Evolutionary conservation across 2,888 invertebrate genomes (phyloP), one percentile per base, ranked within the genome.

Genomic region (Heliconius hortense): DNA sequence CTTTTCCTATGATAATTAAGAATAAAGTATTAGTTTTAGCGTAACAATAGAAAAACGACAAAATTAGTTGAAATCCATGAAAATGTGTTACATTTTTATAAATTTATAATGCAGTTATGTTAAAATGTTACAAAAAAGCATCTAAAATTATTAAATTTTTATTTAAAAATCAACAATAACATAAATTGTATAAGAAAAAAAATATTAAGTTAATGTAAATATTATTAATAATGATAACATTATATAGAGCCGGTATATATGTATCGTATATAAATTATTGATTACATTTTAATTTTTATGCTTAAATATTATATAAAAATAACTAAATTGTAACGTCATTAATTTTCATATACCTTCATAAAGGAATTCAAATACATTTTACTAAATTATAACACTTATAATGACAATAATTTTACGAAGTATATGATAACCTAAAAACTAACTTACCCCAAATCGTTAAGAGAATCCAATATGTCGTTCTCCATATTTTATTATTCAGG

Each of bases 381-480:
- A 2, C 18, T 24, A 31, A 28, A 21, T 63, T n/a, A 7, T 35
- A 39, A 24, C 15, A 39, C 24, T 66, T 39, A 39, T n/a, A 24
- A 13, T 35, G 2, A 35, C 26, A 24, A 8, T 31, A 63, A 63
- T 39, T 63, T 63, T 26, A 62, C 28, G 31, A 53, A 53, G 48
- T 76, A 70, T 56, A 66, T 18, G 18, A 76, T 75, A 77, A 74
- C 73, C 77, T 78, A 77, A 72, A 72, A 8, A 74, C 66, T 0
- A 13, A 82, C 90, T 93, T 90, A 96, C 96, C 95, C 95, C 76
- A 96, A 90, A 85, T 95, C 95, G 79, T 92, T 92, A 31, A 96
- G 86, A 31, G 94, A 94, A 80, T 95, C 95, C 78, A 96, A 83
- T 80, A 96, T 92, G 84, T 95, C 95, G 84, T 95, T 94, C 86